Evolutionary conservation across 2,888 invertebrate genomes (phyloP).

Genomic region (Polyommatus icarus): DNA sequence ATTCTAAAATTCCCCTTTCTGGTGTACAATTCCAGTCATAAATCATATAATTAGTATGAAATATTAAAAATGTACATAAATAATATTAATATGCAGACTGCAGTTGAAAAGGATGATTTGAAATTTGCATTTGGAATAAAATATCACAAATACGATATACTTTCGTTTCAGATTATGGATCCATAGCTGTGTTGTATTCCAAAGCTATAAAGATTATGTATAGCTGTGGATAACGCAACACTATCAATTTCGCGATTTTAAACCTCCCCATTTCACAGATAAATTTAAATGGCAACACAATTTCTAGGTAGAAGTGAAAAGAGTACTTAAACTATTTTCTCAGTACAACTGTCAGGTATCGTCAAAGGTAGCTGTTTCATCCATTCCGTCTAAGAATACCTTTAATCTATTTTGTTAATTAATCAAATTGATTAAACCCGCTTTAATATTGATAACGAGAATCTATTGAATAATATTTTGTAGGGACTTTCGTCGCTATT

Average conservation of each 20-base stretch:
- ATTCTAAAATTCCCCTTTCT: slow-evolving; percentile 23
- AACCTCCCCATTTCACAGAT: background rate
- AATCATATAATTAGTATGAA: background rate
- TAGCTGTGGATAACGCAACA: background rate
- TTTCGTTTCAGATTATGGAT: too few species aligned
- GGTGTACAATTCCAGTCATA: slow-evolving; percentile 1
- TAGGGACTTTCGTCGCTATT: background rate
- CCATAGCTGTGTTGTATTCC: too few species aligned
- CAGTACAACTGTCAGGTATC: background rate
- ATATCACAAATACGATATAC: too few species aligned
- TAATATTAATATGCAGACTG: background rate
- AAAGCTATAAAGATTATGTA: too few species aligned
- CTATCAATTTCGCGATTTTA: background rate
- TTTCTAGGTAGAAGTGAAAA: background rate
- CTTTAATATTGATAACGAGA: background rate
- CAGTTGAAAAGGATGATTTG: background rate
- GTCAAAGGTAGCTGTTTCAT: background rate
- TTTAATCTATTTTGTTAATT: slow-evolving; percentile 3
- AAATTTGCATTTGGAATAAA: too few species aligned
- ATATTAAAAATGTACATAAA: background rate
- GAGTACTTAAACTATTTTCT: background rate
- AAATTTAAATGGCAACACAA: background rate
- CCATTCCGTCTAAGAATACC: background rate
- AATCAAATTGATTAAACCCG: slow-evolving; percentile 1
- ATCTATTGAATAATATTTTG: background rate